Evolutionary conservation across 2,888 invertebrate species (phyloP), one percentile per base, ranked within the genome.

Genomic region (Coronaproctus castanopsis): DNA sequence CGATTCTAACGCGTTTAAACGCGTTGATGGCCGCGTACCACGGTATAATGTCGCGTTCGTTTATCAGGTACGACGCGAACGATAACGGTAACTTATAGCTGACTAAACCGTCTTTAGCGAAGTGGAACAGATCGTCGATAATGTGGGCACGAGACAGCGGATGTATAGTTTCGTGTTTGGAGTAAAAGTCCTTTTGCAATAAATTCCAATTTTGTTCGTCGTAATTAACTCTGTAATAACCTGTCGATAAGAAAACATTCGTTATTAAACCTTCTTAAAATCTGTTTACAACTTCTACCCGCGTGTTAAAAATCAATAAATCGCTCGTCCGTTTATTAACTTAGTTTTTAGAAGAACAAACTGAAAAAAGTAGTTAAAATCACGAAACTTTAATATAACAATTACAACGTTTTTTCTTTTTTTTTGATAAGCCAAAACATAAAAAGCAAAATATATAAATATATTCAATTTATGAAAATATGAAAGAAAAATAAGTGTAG

Each of bases 101-200:
- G 62, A 84, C 72, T 21, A 77, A 66, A 1, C 79, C 78, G n/a
- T 80, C 77, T 55, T 82, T 62, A n/a, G 85, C 87, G 60, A 85
- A 75, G 70, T 81, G 81, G 65, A 85, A 75, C 1, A 83, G 76
- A 70, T 93, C 93, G 67, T 91, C 85, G 14, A 92, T 78, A 58
- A 87, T 76, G 72, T 89, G 87, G 2, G 86, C 87, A 65, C 83
- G 76, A 70, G 86, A 86, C 14, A 80, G 70, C 52, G 56, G 54
- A 14, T 63, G 62, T 24, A 63, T 63, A 2, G 18, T 78, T 77
- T 23, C 73, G 69, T 19, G 80, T 0, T 78, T 75, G 36, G 76
- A 73, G 63, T 78, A 77, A 8, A 89, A 71, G 57, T 85, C 79
- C 20, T 76, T 71, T 3, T 78, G 80, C 0, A 89, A 75, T 67